Percentiles rank a stretch among this genome's conserved stretches.
These are phyloP conservation scores for Temnothorax nylanderi DNA, from an alignment of 1,140 invertebrate species.

Conservation along the genomic window DNA sequence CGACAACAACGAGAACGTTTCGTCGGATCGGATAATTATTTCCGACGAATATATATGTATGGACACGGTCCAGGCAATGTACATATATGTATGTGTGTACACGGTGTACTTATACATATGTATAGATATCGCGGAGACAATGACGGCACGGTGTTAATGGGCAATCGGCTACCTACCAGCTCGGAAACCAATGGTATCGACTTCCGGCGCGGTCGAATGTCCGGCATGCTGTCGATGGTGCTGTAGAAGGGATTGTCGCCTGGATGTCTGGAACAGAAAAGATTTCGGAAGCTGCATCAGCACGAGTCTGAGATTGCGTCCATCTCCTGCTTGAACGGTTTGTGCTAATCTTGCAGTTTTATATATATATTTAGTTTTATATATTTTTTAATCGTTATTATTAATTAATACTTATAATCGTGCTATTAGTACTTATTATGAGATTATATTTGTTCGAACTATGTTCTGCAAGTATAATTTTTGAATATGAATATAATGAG, in stretches of 20 bases:
- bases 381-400: neutral
- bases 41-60: constrained; percentile 71
- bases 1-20: constrained; percentile 62
- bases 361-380: neutral
- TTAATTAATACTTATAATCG: neutral
- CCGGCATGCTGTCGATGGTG: constrained; percentile 99
- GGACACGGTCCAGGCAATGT: constrained; percentile 72
- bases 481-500: neutral
- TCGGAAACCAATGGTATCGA: constrained; percentile 99
- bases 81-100: constrained; percentile 63
- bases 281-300: constrained; percentile 37
- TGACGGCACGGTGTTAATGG: constrained; percentile 49
- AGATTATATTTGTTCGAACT: neutral
- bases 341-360: neutral
- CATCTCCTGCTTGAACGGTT: neutral
- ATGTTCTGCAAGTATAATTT: neutral
- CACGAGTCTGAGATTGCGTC: neutral
- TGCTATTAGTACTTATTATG: neutral
- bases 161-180: constrained; percentile 93
- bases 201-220: constrained; percentile 97
- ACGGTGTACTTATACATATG: constrained; percentile 60
- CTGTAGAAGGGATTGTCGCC: constrained; percentile 99
- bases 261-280: constrained; percentile 89
- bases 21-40: constrained; percentile 76
- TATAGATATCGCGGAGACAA: constrained; percentile 64